Evolutionary conservation across 2,888 invertebrate species (phyloP).

Genomic region (Agonopterix alstromeriana): DNA sequence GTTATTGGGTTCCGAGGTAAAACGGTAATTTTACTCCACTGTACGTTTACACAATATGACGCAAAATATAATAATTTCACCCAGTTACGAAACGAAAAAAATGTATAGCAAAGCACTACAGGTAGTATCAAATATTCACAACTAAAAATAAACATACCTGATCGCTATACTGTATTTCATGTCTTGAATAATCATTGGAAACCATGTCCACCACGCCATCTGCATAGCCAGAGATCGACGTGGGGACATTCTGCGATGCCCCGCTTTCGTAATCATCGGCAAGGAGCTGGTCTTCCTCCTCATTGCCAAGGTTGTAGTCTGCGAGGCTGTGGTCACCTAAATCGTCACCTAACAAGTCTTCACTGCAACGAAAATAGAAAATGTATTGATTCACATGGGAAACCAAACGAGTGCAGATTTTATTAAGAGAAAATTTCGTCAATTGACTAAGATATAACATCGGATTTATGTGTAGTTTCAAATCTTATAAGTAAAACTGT

Average conservation of each 20-base stretch:
- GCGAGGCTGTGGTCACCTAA: constrained; percentile 68
- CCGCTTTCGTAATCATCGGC: constrained; percentile 64
- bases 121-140: background rate
- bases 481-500: too few relatives aligned
- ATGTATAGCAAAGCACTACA: background rate
- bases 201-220: constrained; percentile 25
- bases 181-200: constrained; percentile 41
- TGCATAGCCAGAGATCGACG: constrained; percentile 35
- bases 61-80: too few relatives aligned
- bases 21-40: too few relatives aligned
- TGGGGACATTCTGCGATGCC: constrained; percentile 56
- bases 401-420: too few relatives aligned
- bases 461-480: too few relatives aligned
- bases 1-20: too few relatives aligned
- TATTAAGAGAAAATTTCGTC: too few relatives aligned
- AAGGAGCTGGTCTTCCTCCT: constrained; percentile 66
- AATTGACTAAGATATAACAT: too few relatives aligned
- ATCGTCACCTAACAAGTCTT: constrained; percentile 69
- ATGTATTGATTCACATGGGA: background rate
- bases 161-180: constrained; percentile 35
- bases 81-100: too few relatives aligned
- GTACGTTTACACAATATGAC: too few relatives aligned
- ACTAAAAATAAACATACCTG: constrained; percentile 29
- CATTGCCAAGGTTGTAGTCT: constrained; percentile 70
- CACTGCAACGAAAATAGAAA: constrained; percentile 40